Conservation (phyloP, 2,888 invertebrate species). For the Parnassius smintheus region DNA sequence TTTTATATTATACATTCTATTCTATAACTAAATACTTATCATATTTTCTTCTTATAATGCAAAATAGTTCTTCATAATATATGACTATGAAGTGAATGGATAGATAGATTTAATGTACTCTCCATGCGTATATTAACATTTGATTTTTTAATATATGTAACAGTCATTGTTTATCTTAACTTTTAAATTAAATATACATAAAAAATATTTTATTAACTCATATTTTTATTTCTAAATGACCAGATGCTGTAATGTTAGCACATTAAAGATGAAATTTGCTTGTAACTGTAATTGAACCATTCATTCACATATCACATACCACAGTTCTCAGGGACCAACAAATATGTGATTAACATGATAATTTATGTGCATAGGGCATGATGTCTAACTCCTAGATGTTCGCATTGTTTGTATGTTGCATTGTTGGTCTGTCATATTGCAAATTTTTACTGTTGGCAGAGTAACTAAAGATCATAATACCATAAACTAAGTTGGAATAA, state of each 20-base stretch:
- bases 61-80: no score
- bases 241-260: slow-evolving; percentile 2
- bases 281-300: slow-evolving; percentile 5
- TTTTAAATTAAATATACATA: neutral
- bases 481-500: slow-evolving; percentile 18
- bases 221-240: neutral
- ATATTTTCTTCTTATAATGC: no score
- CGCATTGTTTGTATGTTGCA: slow-evolving; percentile 34
- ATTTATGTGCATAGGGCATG: slow-evolving; percentile 49
- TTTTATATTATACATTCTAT: no score
- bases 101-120: no score
- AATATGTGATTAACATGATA: slow-evolving; percentile 60
- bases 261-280: slow-evolving; percentile 15
- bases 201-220: slow-evolving; percentile 4
- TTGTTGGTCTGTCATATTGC: neutral
- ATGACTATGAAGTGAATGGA: no score
- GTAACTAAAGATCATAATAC: slow-evolving; percentile 27
- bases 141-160: no score
- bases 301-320: slow-evolving; percentile 22
- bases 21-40: no score
- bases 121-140: no score
- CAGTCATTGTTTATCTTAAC: no score
- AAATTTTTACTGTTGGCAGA: slow-evolving; percentile 8
- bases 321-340: slow-evolving; percentile 25
- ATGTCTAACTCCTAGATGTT: slow-evolving; percentile 36